These are phyloP conservation scores for Caenorhabditis latens DNA, from an alignment of 1,140 invertebrate genomes.

Conservation along the genomic window DNA sequence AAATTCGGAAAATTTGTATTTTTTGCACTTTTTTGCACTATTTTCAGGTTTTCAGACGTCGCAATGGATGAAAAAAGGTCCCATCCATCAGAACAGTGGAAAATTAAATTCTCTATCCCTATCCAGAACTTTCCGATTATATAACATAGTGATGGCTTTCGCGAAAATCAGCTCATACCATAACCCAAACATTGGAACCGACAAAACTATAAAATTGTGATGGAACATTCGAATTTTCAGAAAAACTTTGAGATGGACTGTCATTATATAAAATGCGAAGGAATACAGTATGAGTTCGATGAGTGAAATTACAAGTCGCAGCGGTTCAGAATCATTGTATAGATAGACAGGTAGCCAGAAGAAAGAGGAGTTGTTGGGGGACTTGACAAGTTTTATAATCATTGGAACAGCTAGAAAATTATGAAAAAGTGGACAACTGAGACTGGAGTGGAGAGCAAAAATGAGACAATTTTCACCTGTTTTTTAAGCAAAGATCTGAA, in stretches of 20 bases:
- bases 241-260: neutral
- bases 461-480: neutral
- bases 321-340: neutral
- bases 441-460: neutral
- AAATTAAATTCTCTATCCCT: too few species aligned
- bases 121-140: neutral
- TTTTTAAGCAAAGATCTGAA: too few species aligned
- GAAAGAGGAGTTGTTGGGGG: neutral
- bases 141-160: neutral
- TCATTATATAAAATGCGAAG: neutral
- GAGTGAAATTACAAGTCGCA: neutral
- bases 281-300: neutral
- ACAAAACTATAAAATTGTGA: slow-evolving; percentile 14
- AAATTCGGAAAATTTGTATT: too few species aligned
- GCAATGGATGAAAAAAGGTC: too few species aligned
- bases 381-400: neutral
- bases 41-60: too few species aligned
- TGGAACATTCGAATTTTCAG: slow-evolving; percentile 13
- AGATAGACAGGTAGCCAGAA: slow-evolving; percentile 13
- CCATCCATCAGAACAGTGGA: too few species aligned
- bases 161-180: neutral
- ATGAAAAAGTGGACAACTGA: neutral
- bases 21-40: too few species aligned
- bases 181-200: neutral
- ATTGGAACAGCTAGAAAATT: neutral